phyloP scores from a whole-genome alignment of 2,113 vertebrate species.

The Empidonax alnorum region DNA sequence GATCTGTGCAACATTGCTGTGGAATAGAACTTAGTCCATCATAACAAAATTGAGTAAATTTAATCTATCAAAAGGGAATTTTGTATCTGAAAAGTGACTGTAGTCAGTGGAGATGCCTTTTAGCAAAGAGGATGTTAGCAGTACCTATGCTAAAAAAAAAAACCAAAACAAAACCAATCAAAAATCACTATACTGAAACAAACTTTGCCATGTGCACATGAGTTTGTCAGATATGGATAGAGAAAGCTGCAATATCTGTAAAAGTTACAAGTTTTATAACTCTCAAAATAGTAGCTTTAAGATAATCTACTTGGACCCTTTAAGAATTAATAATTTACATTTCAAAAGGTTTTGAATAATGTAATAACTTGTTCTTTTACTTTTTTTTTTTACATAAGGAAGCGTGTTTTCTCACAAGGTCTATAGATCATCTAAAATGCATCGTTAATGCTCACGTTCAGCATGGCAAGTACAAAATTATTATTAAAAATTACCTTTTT shows the following conservation, averaged over 20 bases:
- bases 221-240: background rate
- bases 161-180: too few relatives aligned
- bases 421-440: constrained; percentile 89
- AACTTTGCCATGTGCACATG: fast-evolving
- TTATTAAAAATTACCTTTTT: background rate
- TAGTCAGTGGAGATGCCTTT: background rate
- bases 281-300: background rate
- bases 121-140: background rate
- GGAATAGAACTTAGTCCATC: background rate
- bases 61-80: background rate
- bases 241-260: background rate
- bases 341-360: background rate
- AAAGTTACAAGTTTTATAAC: background rate
- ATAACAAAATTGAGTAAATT: background rate
- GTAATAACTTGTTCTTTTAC: background rate
- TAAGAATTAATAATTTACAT: background rate
- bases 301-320: background rate
- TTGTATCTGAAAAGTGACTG: background rate
- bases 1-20: background rate
- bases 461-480: constrained; percentile 79
- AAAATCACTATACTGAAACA: background rate
- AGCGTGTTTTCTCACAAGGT: constrained; percentile 81
- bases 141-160: background rate
- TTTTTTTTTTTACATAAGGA: constrained; percentile 78
- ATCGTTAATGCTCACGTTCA: constrained; percentile 90